phyloP scores from a whole-genome alignment of 2,113 vertebrate genomes.

The Reinhardtius hippoglossoides region DNA sequence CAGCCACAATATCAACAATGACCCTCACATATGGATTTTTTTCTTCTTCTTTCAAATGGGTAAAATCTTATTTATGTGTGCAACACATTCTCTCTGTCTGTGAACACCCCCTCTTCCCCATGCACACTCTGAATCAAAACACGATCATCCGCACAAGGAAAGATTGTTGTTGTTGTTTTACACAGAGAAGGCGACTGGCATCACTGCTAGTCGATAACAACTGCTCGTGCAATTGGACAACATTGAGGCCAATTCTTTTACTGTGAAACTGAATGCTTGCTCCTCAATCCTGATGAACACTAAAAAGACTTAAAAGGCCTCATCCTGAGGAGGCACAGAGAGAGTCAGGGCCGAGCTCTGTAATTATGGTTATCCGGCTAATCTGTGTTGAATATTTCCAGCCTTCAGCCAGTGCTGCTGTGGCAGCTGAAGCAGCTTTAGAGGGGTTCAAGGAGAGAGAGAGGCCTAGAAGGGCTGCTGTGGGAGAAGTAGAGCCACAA shows the following conservation, averaged over 20 bases:
- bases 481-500: not conserved
- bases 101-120: not conserved
- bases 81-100: not conserved
- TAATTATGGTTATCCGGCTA: not conserved
- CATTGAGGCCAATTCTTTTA: not conserved
- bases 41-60: not conserved
- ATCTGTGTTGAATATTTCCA: not conserved
- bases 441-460: not conserved
- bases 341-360: not conserved
- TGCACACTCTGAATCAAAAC: not conserved
- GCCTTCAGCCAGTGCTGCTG: not conserved
- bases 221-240: not conserved
- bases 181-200: not conserved
- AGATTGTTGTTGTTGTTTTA: not conserved
- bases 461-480: not conserved
- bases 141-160: not conserved
- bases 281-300: not conserved
- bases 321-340: not conserved
- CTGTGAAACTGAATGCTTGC: not conserved
- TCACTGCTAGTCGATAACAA: not conserved
- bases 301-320: no score
- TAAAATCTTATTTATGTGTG: not conserved
- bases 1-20: not conserved
- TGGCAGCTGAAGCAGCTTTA: not conserved
- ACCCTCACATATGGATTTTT: not conserved